These are phyloP conservation scores for Monomorium pharaonis DNA, from an alignment of 1,140 invertebrate genomes.

Conservation along the genomic window DNA sequence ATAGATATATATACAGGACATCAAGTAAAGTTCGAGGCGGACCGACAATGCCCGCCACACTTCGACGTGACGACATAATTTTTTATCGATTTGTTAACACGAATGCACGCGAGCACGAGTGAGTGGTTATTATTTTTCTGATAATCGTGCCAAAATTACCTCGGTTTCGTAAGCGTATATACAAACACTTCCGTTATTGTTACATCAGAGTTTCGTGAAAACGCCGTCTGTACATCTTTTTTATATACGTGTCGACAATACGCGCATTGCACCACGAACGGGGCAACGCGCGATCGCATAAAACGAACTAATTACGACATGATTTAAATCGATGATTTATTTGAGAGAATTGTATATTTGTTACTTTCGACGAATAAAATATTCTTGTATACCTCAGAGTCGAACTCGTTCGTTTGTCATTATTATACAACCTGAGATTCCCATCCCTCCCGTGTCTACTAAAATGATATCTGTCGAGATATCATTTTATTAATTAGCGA, in stretches of 20 bases:
- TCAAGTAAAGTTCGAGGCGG: slow-evolving; percentile 59
- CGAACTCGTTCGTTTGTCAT: slow-evolving; percentile 23
- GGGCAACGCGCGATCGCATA: slow-evolving; percentile 35
- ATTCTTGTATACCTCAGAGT: slow-evolving; percentile 85
- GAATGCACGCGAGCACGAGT: slow-evolving; percentile 67
- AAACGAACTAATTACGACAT: slow-evolving; percentile 57
- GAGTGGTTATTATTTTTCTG: slow-evolving; percentile 75
- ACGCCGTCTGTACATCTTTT: slow-evolving; percentile 36
- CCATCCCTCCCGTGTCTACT: not conserved
- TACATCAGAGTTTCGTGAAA: slow-evolving; percentile 66
- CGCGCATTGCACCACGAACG: not conserved
- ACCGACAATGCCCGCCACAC: slow-evolving; percentile 30
- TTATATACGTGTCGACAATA: slow-evolving; percentile 69
- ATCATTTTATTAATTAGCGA: slow-evolving; percentile 15
- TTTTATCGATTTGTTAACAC: slow-evolving; percentile 80
- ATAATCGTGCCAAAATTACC: slow-evolving; percentile 82
- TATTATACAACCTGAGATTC: not conserved
- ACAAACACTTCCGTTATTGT: slow-evolving; percentile 68
- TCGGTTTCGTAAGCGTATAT: slow-evolving; percentile 72
- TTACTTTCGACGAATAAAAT: slow-evolving; percentile 86
- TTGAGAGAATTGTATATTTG: slow-evolving; percentile 85
- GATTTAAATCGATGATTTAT: slow-evolving; percentile 76
- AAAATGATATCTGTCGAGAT: not conserved
- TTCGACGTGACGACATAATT: slow-evolving; percentile 41
- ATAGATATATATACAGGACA: slow-evolving; percentile 58